Evolutionary conservation across 2,113 vertebrate species (phyloP), one percentile per base, ranked within the genome.

Genomic region (Podiceps cristatus): DNA sequence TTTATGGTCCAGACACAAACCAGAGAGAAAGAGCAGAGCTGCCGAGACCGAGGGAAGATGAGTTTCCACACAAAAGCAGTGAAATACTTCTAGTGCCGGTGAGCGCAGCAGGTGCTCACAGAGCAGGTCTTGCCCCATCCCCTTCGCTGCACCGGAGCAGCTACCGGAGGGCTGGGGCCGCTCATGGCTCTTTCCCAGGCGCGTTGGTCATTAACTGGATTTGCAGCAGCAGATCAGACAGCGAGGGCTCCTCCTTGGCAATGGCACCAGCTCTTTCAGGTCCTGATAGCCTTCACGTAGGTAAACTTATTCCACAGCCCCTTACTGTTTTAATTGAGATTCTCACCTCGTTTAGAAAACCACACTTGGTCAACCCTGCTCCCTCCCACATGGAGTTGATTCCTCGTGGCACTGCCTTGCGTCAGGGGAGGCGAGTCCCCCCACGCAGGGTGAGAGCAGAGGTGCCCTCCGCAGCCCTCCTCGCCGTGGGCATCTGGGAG

Each of bases 111-210:
- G 23, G 31, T 45, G 40, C 71, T 58, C 17, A 7, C 27, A 20
- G 29, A 47, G 44, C 19, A 37, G 49, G 23, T 29, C 56, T 50
- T 7, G 18, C 18, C 29, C 47, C 35, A 2, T 49, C 8, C 53
- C 27, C 17, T 18, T 52, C 3, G 1, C 58, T 12, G 13, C 27
- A 22, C 0, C 5, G 0, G 18, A 53, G 47, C 45, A 25, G 45
- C 53, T 13, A 4, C 19, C 3, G 0, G 44, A 19, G 52, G 2
- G 2, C 71, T 40, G n/a, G 42, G 28, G 19, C 13, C 1, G 1
- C 63, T 35, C 25, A 2, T 0, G 1, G 28, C 50, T 25, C 35
- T 11, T n/a, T 13, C 17, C 18, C 42, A 31, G 13, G 20, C 23
- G 9, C 4, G 8, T 7, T 1, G 2, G 13, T 14, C 10, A 0